These are phyloP conservation scores for Prochilodus magdalenae DNA, from an alignment of 2,113 vertebrate genomes.

Conservation along the genomic window DNA sequence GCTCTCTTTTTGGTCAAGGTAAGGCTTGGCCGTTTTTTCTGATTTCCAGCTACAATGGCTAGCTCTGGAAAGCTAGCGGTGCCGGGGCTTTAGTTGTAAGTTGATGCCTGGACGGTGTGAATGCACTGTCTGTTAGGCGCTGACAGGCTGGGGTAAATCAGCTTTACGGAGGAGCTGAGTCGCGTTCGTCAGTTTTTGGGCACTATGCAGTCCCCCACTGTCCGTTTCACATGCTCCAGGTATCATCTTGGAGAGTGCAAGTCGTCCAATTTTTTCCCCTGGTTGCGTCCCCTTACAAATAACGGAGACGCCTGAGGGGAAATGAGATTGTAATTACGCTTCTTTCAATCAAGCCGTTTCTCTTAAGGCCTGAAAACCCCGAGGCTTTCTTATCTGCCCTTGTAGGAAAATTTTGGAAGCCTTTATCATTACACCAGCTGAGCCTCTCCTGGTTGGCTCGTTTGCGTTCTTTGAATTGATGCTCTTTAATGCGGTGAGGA, in stretches of 20 bases:
- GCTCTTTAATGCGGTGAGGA: not conserved
- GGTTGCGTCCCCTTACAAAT: not conserved
- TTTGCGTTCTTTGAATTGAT: not conserved
- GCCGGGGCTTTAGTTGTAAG: too few relatives aligned
- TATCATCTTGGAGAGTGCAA: not conserved
- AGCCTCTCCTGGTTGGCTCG: not conserved
- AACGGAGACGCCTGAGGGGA: not conserved
- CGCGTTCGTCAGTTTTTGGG: too few relatives aligned
- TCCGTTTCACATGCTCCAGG: not conserved
- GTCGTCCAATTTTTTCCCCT: slow-evolving; percentile 5
- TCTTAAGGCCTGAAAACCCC: not conserved
- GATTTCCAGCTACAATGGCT: too few relatives aligned
- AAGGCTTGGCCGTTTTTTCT: too few relatives aligned
- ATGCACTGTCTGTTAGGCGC: too few relatives aligned
- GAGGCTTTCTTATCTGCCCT: not conserved
- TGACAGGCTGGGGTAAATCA: too few relatives aligned
- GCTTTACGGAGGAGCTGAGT: too few relatives aligned
- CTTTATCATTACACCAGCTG: not conserved
- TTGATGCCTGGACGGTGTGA: too few relatives aligned
- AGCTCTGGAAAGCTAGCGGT: too few relatives aligned
- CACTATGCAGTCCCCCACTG: too few relatives aligned
- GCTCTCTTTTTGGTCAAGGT: too few relatives aligned
- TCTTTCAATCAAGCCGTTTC: not conserved
- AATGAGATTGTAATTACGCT: not conserved
- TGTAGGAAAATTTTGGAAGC: not conserved